Conservation (phyloP, 2,797 vertebrate genomes). For the Rhynchonycteris naso region DNA sequence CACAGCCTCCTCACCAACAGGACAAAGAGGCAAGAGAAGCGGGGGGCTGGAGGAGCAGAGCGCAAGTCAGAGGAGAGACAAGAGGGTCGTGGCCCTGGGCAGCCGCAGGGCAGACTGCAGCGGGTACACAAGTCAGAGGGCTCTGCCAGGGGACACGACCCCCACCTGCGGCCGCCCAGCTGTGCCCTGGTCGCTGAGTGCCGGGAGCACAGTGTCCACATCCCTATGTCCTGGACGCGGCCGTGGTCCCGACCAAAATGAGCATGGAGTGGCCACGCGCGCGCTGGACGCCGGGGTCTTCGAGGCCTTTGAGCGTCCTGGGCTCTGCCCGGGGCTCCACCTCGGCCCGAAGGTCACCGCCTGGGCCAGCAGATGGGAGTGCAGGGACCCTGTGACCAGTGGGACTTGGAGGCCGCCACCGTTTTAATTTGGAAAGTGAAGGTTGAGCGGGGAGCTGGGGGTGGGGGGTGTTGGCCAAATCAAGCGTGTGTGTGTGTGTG, state of each 20-base stretch:
- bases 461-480: background rate
- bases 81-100: background rate
- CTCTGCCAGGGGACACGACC: background rate
- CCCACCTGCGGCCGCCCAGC: background rate
- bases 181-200: background rate
- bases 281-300: background rate
- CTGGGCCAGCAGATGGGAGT: background rate
- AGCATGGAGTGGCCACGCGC: background rate
- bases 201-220: background rate
- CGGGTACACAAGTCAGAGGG: background rate
- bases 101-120: background rate
- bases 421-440: background rate
- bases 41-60: background rate
- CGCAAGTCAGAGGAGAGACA: background rate
- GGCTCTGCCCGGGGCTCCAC: background rate
- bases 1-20: rapidly evolving
- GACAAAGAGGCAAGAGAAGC: background rate
- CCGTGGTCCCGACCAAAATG: background rate
- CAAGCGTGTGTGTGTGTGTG: background rate
- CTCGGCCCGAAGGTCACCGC: background rate
- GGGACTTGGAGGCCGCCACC: rapidly evolving
- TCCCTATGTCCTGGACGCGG: background rate
- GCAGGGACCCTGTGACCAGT: no score
- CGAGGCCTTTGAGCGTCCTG: background rate
- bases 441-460: background rate